Percentiles rank a stretch among this genome's conserved stretches.
These are phyloP conservation scores for Linurgus olivaceus DNA, from an alignment of 2,797 vertebrate genomes.

Conservation along the genomic window DNA sequence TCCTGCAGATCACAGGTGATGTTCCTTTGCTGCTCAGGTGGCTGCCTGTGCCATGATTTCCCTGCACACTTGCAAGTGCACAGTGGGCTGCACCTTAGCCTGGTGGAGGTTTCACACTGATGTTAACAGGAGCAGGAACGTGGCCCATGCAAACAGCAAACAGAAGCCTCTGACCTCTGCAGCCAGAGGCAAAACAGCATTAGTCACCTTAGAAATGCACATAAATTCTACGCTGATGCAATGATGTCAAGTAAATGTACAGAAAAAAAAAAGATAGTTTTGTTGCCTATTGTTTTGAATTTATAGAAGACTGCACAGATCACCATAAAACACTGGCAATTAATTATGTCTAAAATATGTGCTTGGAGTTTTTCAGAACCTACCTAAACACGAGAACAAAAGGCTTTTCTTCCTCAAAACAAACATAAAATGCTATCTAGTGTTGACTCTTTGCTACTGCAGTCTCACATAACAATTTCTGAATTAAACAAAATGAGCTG, in stretches of 20 bases:
- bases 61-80: background rate
- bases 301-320: background rate
- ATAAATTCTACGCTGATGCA: background rate
- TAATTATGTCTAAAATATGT: background rate
- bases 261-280: background rate
- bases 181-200: background rate
- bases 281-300: background rate
- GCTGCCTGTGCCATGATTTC: background rate
- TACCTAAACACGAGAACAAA: background rate
- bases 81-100: background rate
- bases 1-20: background rate
- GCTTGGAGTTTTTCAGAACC: background rate
- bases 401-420: constrained; percentile 13
- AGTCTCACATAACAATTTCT: background rate
- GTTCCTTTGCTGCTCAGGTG: background rate
- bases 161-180: background rate
- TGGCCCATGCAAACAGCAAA: background rate
- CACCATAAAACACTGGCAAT: background rate
- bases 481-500: background rate
- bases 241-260: background rate
- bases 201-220: background rate
- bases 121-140: background rate
- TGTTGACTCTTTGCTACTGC: constrained; percentile 60
- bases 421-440: constrained; percentile 67
- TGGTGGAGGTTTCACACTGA: background rate